Percentiles rank a stretch among this genome's conserved stretches.
These are phyloP conservation scores for Operophtera brumata DNA, from an alignment of 2,888 invertebrate species.

Conservation along the genomic window DNA sequence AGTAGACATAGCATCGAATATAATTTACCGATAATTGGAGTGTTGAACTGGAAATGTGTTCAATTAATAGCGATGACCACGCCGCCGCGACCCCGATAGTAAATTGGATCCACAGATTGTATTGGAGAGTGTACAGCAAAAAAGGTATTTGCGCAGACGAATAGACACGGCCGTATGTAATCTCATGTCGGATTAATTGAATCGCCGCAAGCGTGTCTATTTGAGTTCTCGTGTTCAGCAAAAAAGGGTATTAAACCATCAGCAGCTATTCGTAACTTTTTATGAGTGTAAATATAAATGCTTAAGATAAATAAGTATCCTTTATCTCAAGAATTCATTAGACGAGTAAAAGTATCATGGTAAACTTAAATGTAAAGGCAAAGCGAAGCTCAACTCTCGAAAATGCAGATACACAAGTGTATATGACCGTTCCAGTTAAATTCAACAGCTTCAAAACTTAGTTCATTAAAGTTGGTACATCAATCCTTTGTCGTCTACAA, in stretches of 20 bases:
- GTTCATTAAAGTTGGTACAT: constrained; percentile 32
- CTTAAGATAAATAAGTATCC: no score
- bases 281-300: no score
- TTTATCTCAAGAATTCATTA: no score
- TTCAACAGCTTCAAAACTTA: constrained; percentile 29
- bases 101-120: constrained; percentile 44
- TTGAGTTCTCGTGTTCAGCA: constrained; percentile 38
- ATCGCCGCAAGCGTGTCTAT: constrained; percentile 50
- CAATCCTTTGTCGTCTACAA: constrained; percentile 32
- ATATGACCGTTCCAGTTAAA: constrained; percentile 21
- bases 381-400: constrained; percentile 1
- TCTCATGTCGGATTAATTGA: constrained; percentile 59
- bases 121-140: constrained; percentile 39
- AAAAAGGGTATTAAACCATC: constrained; percentile 45
- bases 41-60: constrained; percentile 36
- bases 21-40: constrained; percentile 29
- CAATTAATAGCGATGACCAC: constrained; percentile 48
- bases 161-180: constrained; percentile 46
- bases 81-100: constrained; percentile 42
- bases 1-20: constrained; percentile 18
- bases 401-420: constrained; percentile 13
- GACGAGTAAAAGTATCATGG: no score
- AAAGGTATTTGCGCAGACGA: constrained; percentile 37
- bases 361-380: not conserved
- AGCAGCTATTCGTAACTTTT: constrained; percentile 34